Conservation (phyloP, 2,797 vertebrate species). For the Anas flavirostris region DNA sequence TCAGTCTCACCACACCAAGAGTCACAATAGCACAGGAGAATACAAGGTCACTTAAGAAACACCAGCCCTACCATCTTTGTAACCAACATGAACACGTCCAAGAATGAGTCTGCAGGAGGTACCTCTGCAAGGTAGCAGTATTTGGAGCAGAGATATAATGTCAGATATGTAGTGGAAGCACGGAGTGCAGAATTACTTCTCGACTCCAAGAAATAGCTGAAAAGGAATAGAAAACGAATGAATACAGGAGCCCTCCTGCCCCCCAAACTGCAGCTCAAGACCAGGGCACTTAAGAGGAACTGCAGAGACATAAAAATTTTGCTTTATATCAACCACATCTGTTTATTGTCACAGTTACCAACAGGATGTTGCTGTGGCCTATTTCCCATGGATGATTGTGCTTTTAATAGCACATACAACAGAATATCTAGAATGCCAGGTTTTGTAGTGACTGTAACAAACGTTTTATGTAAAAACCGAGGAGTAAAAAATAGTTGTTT, state of each 20-base stretch:
- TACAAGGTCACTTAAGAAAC: neutral
- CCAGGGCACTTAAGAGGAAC: neutral
- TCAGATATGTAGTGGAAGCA: neutral
- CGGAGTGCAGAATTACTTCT: neutral
- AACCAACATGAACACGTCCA: neutral
- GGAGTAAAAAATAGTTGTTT: neutral
- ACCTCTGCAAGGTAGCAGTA: neutral
- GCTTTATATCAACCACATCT: neutral
- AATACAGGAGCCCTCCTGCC: neutral
- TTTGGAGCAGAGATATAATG: neutral
- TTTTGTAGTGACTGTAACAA: neutral
- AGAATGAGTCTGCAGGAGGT: neutral
- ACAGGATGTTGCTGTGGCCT: neutral
- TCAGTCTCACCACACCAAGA: neutral
- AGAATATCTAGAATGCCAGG: neutral
- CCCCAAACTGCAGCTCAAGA: neutral
- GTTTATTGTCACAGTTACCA: neutral
- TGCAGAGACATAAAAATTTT: neutral
- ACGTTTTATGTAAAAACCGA: neutral
- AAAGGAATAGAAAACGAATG: neutral
- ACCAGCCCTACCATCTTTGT: neutral
- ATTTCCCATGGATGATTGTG: neutral
- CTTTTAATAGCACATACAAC: neutral
- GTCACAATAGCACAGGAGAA: neutral
- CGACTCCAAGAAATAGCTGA: neutral